These are phyloP conservation scores for Stegostoma tigrinum DNA, from an alignment of 2,113 vertebrate genomes.

Conservation along the genomic window DNA sequence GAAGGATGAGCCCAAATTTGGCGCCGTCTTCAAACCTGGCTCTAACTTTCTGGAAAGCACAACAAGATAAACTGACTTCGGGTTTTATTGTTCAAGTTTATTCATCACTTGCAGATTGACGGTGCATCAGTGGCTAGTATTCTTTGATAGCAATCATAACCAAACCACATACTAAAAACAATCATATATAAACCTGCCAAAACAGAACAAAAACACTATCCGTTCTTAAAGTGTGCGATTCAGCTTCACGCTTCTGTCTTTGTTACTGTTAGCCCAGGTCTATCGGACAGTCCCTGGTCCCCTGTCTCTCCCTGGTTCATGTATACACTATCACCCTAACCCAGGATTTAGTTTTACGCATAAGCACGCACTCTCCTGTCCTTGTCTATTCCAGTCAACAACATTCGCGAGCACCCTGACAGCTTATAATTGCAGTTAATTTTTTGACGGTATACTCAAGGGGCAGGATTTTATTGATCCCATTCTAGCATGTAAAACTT, in stretches of 20 bases:
- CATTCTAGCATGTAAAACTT: background rate
- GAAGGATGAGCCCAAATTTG: background rate
- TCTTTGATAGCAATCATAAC: background rate
- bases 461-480: background rate
- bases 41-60: background rate
- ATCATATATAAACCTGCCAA: too few species aligned
- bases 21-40: background rate
- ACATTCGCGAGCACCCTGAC: background rate
- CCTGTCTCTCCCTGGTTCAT: background rate
- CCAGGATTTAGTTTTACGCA: background rate
- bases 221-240: background rate
- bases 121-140: background rate
- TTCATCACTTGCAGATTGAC: background rate
- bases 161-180: too few species aligned
- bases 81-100: background rate
- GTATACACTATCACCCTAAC: background rate
- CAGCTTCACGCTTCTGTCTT: background rate
- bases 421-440: background rate
- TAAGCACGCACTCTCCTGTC: background rate
- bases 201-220: too few species aligned
- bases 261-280: background rate
- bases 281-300: background rate
- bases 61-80: background rate
- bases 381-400: background rate
- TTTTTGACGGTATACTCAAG: background rate